Evolutionary conservation across 1,140 invertebrate genomes (phyloP), one percentile per base, ranked within the genome.

Genomic region (Phortica variegata): DNA sequence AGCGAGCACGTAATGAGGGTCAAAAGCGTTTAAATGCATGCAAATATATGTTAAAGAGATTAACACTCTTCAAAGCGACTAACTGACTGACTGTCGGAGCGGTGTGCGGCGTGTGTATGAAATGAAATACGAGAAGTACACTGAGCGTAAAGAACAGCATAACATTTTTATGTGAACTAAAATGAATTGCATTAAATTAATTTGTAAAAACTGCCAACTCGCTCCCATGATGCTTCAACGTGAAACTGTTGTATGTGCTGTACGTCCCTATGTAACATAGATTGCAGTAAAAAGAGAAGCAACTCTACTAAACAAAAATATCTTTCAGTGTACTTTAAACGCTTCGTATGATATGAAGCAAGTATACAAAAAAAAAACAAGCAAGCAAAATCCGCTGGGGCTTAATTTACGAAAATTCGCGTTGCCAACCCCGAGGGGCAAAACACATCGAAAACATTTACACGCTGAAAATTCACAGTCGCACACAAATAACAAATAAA

Each of bases 11-110:
- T 68, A 72, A 72, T 72, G 63, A 72, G 68, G 68, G 68, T 72
- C 68, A 72, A 72, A 65, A 58, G 52, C 62, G 65, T 61, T 65
- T 73, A 73, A 73, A 69, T 70, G 56, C 54, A 73, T 73, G 62
- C 70, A 73, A 73, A 70, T 73, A 57, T 70, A 73, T 73, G 70
- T 66, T 73, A 73, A 73, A 73, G 58, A 61, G 70, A 73, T 73
- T 73, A 73, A 56, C 70, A 57, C 51, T 54, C 62, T 68, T 68
- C 63, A 68, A 68, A 68, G 63, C 38, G 41, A 50, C 26, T 15
- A 47, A 29, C n/a, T n/a, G n/a, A n/a, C n/a, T n/a, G n/a, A n/a
- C n/a, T n/a, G n/a, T n/a, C n/a, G n/a, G n/a, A n/a, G n/a, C n/a
- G n/a, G n/a, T n/a, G n/a, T n/a, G n/a, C n/a, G n/a, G n/a, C n/a